Evolutionary conservation across 2,797 vertebrate species (phyloP).

Genomic region (Limosa lapponica): DNA sequence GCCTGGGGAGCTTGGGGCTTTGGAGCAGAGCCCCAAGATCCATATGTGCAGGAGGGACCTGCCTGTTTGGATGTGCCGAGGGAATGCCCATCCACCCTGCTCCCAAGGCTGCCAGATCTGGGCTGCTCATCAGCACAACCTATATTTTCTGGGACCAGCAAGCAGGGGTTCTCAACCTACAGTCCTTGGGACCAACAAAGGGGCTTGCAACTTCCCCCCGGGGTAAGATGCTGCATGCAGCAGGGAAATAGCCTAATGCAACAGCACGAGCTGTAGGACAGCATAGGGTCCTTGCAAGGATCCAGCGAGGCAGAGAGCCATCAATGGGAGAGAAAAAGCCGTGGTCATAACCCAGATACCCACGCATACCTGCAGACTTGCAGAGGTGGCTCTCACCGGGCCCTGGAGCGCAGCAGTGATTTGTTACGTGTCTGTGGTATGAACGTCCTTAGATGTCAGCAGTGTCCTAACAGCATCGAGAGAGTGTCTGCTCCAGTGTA

Average conservation of each 20-base stretch:
- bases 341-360: accelerated
- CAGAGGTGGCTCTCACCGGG: background rate
- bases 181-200: background rate
- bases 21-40: background rate
- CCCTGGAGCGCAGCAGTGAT: background rate
- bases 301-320: background rate
- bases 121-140: background rate
- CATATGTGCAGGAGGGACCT: background rate
- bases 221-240: accelerated
- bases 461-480: accelerated
- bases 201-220: background rate
- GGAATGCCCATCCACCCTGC: background rate
- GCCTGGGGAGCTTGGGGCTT: background rate
- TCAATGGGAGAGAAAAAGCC: background rate
- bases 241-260: accelerated
- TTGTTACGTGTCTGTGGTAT: accelerated
- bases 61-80: background rate
- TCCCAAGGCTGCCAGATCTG: background rate
- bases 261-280: background rate
- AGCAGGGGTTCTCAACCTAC: background rate
- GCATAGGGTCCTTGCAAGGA: background rate
- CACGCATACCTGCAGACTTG: accelerated
- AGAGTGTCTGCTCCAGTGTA: background rate
- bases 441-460: background rate
- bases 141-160: background rate